Evolutionary conservation across 2,888 invertebrate species (phyloP).

Genomic region (Trissolcus brochymenae): DNA sequence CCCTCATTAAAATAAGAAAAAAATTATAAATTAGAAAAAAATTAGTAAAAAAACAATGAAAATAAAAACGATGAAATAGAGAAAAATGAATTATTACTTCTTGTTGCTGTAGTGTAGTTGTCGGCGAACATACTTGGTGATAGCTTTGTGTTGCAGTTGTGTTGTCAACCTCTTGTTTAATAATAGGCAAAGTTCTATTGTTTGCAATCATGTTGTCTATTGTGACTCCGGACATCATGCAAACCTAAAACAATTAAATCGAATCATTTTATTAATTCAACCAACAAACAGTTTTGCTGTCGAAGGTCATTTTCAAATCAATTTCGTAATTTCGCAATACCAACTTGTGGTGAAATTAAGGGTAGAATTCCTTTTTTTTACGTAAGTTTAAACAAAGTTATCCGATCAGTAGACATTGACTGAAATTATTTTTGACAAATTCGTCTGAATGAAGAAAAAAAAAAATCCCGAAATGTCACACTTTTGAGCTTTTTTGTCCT

Average conservation of each 20-base stretch:
- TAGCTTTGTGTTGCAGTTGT: constrained; percentile 73
- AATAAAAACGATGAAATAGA: too few relatives aligned
- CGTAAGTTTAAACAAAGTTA: too few relatives aligned
- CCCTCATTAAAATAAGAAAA: not conserved
- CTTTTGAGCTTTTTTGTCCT: constrained; percentile 20
- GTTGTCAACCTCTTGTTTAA: constrained; percentile 81
- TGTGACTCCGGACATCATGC: constrained; percentile 47
- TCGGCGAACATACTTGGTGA: constrained; percentile 75
- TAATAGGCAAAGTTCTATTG: constrained; percentile 76
- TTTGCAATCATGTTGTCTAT: constrained; percentile 72
- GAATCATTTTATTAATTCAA: not conserved
- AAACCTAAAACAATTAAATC: constrained; percentile 22
- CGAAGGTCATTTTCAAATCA: too few relatives aligned
- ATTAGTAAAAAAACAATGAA: too few relatives aligned
- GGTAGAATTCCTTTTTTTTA: too few relatives aligned
- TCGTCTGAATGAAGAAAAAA: too few relatives aligned
- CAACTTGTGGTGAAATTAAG: too few relatives aligned
- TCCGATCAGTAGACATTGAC: too few relatives aligned
- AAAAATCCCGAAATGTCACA: constrained; percentile 14
- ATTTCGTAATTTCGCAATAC: too few relatives aligned
- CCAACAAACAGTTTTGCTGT: not conserved
- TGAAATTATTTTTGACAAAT: too few relatives aligned
- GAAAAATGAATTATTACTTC: constrained; percentile 65
- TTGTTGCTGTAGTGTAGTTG: constrained; percentile 75
- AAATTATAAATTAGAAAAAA: too few relatives aligned